phyloP scores from a whole-genome alignment of 1,140 invertebrate species.

The Pogonomyrmex barbatus region DNA sequence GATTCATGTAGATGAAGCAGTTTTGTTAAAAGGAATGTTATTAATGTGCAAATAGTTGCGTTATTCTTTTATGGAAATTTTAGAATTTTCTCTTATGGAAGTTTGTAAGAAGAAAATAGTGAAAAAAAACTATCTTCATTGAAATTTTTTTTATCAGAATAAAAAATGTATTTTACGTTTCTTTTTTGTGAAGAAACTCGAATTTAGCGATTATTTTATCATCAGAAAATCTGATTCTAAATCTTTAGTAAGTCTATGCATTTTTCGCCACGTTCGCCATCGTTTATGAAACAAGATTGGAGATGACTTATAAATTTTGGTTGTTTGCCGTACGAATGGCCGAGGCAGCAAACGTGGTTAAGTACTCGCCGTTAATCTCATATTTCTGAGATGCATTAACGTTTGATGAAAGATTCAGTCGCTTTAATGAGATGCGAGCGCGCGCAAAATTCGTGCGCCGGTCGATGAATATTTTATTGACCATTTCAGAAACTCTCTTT shows the following conservation, averaged over 20 bases:
- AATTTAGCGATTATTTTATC: background rate
- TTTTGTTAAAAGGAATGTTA: slow-evolving; percentile 1
- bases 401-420: slow-evolving; percentile 62
- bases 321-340: background rate
- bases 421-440: slow-evolving; percentile 55
- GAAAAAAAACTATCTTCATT: background rate
- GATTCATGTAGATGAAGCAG: slow-evolving; percentile 12
- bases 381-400: slow-evolving; percentile 59
- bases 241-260: background rate
- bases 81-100: too few species aligned
- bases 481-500: slow-evolving; percentile 9
- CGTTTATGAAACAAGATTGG: background rate
- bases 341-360: slow-evolving; percentile 25
- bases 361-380: slow-evolving; percentile 29
- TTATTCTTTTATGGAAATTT: background rate
- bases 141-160: background rate
- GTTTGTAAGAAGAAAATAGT: background rate
- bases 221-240: background rate
- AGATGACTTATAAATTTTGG: slow-evolving; percentile 38
- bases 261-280: slow-evolving; percentile 11
- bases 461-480: slow-evolving; percentile 56
- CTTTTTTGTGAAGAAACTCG: background rate
- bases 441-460: slow-evolving; percentile 44
- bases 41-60: background rate
- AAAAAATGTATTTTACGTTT: background rate